Evolutionary conservation across 2,113 vertebrate genomes (phyloP), one percentile per base, ranked within the genome.

Genomic region (Hystrix brachyura): DNA sequence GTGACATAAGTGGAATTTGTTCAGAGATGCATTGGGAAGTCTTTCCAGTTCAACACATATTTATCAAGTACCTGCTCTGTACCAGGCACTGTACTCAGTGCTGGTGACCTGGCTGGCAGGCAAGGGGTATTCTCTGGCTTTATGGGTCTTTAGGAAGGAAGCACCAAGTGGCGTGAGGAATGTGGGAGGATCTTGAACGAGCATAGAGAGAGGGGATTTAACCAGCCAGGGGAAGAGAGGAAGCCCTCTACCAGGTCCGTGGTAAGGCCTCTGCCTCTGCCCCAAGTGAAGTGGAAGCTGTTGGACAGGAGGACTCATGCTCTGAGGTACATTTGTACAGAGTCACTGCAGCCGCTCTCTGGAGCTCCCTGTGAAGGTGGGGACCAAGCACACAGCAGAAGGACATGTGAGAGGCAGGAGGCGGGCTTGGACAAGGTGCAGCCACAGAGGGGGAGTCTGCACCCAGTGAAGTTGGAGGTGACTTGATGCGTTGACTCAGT

Each of bases 271-370:
- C 51, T 4, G 51, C 71, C 11, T 82, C 4, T 94, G 65, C 85
- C 48, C 62, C 15, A 9, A 48, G 59, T 19, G 76, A 64, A 90
- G 21, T 5, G 12, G 69, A 60, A 84, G 32, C n/a, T 19, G 48
- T 18, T 51, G 21, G 46, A 48, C 8, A 38, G 23, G 14, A 38
- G 18, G 17, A 62, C 67, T 59, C 4, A 1, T 4, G 7, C 3
- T 2, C 12, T 17, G 23, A 2, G 21, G 38, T 17, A 27, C 29
- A 4, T 55, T 82, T 89, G 60, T 43, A 43, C 38, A 94, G 67
- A 90, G 17, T 57, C 67, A 14, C 14, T 5, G 4, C 1, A n/a
- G 29, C 48, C 4, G 0, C 17, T 19, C 12, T 9, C 0, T 38
- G 60, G 76, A 25, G 3, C 88, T 76, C 71, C 43, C 87, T 3